Base-by-base conservation (phyloP, 2,888 invertebrate species). In the Leucozona laternaria region DNA sequence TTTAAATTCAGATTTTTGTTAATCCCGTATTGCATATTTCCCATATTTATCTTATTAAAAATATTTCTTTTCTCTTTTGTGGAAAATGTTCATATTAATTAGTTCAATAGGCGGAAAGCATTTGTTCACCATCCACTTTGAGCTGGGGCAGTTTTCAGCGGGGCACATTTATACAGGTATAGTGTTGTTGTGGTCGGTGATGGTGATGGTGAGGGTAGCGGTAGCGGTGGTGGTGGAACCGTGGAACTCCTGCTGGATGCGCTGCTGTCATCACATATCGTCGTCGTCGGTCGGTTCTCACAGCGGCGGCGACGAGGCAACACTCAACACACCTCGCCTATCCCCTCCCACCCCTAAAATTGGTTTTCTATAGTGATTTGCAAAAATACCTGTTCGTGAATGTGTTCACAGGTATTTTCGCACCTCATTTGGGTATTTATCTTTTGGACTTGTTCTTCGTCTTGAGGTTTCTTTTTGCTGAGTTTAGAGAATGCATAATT, bases 391-490 rank as follows among this genome's bases (percentile, higher is more conserved):
- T 86, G 85, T 86, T 78, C 77, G 75, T 22, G 78, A 80, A 57
- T 70, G 77, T 81, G 85, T 86, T 77, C 80, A 86, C 85, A 86
- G 85, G 85, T 78, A 81, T 81, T 86, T 81, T 86, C 73, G 85
- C 85, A 86, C 80, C 77, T 86, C 81, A 81, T 86, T 78, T 77
- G 64, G 68, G 81, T 78, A 72, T 70, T 85, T 78, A 86, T 81
- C 85, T 78, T 48, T 80, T 68, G 7, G 76, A 53, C 71, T 60
- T 71, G 79, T 55, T 72, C 40, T 55, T 31, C 53, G 31, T 50
- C 34, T 53, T 34, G 37, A 57, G 34, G 73, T 58, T 62, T 73
- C 60, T 60, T 62, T 62, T 57, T 31, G 31, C 25, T 25, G n/a
- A n/a, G 70, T 40, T 70, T 60, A 13, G 13, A 50, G 73, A 73